Percentiles rank a stretch among this genome's conserved stretches.
phyloP scores from a whole-genome alignment of 2,888 invertebrate genomes.

The Tortrix viridana region DNA sequence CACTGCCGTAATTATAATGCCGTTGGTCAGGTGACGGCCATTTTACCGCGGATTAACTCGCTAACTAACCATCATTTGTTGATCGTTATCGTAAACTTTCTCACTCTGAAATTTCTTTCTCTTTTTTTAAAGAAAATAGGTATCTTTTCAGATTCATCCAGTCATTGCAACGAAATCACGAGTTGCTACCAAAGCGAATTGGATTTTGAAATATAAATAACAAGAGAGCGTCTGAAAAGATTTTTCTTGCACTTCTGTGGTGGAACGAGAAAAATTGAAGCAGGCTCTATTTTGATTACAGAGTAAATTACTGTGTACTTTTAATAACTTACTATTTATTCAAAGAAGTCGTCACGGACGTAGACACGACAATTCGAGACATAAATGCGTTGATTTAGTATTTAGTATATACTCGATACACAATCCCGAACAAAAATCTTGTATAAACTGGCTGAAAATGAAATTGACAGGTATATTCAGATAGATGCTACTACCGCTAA shows the following conservation, averaged over 20 bases:
- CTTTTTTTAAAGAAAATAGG: background rate
- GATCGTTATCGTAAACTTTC: conserved; percentile 33
- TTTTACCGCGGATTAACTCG: conserved; percentile 57
- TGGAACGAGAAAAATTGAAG: conserved; percentile 23
- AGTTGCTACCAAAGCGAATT: conserved; percentile 15
- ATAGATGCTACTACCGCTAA: no score
- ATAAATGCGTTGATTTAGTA: no score
- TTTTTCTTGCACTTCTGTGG: conserved; percentile 20
- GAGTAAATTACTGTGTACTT: conserved; percentile 7
- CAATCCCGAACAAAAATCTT: no score
- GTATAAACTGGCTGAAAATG: no score
- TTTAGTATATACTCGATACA: no score
- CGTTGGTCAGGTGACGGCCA: conserved; percentile 66
- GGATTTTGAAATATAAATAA: conserved; percentile 25
- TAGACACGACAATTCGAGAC: background rate
- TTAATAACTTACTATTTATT: background rate
- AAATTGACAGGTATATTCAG: no score
- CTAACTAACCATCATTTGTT: conserved; percentile 40
- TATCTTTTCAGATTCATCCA: conserved; percentile 17
- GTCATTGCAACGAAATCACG: conserved; percentile 11
- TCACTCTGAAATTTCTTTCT: conserved; percentile 1
- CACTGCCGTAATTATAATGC: conserved; percentile 69
- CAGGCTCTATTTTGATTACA: conserved; percentile 1
- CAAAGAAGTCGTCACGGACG: no score
- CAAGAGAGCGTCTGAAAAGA: conserved; percentile 12